phyloP scores from a whole-genome alignment of 2,797 vertebrate genomes.

The Apogon talboti region DNA sequence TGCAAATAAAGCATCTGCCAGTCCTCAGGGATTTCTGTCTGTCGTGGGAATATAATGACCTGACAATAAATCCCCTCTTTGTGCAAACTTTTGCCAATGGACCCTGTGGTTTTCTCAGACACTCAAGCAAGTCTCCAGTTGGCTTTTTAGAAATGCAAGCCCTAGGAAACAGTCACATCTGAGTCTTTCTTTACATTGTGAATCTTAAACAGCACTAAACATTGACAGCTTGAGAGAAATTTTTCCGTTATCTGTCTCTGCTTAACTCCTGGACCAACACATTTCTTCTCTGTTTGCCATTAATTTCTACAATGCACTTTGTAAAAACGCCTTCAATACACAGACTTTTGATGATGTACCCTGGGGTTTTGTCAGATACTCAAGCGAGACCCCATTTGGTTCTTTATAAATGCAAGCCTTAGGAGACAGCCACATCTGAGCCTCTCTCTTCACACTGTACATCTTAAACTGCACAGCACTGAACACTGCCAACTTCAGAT shows the following conservation, averaged over 20 bases:
- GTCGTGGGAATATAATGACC: constrained; percentile 21
- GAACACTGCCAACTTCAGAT: constrained; percentile 6
- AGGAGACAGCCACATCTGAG: neutral
- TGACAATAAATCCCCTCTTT: constrained; percentile 7
- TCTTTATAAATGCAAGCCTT: constrained; percentile 8
- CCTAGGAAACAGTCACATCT: neutral
- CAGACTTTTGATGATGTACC: constrained; percentile 6
- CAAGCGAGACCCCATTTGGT: neutral
- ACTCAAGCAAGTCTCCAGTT: constrained; percentile 1
- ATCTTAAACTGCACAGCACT: neutral
- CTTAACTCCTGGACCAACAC: neutral
- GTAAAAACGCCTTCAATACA: too few species aligned
- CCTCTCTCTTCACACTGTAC: neutral
- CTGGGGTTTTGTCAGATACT: constrained; percentile 1
- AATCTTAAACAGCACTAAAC: constrained; percentile 6
- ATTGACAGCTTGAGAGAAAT: neutral
- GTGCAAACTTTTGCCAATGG: constrained; percentile 5
- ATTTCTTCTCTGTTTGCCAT: constrained; percentile 1
- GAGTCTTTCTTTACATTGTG: constrained; percentile 5
- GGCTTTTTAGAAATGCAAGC: constrained; percentile 13
- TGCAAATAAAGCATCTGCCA: constrained; percentile 2
- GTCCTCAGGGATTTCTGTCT: constrained; percentile 12
- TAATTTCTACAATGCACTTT: constrained; percentile 13
- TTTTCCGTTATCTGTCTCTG: neutral
- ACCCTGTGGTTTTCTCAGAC: constrained; percentile 1